Base-by-base conservation (phyloP, 2,113 vertebrate genomes). In the Bothrops jararaca region DNA sequence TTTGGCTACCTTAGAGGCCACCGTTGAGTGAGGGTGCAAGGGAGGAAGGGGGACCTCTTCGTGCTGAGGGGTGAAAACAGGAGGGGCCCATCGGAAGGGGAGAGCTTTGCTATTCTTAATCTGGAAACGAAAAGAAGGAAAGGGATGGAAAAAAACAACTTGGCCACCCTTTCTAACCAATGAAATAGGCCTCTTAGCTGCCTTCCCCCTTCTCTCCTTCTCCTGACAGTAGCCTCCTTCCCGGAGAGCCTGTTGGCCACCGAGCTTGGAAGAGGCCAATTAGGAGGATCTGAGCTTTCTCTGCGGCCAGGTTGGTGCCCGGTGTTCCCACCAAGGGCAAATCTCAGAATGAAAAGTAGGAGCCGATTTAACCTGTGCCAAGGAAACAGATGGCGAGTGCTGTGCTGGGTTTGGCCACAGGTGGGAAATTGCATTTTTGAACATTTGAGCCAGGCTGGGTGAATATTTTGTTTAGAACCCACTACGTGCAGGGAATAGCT, bases 41-140 rank as follows among this genome's bases (percentile, higher is more conserved):
- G 45, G 45, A 48, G 48, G 48, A 7, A 48, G 7, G 48, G 48
- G 7, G 48, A 8, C 6, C 45, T 94, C 86, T 94, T 64, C 74
- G 58, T 64, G 88, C 94, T 0, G 88, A 96, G 93, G 91, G 95
- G 94, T 54, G 69, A 3, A 29, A 0, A 87, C 50, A 89, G 92
- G 48, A 89, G 45, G 0, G 0, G 26, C n/a, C 15, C 29, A 86
- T 34, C 13, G 34, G 86, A 58, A 34, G 53, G 69, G 95, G 95
- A 94, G 87, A 93, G 80, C 92, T 85, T 6, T 89, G n/a, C 95
- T 93, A 1, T 94, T 96, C 96, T 96, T 69, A 95, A 85, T 6
- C 94, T 92, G 9, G 69, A 94, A 94, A 91, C 0, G 15, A 1
- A 39, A 13, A 4, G 69, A 24, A 24, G 2, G 57, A 9, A 9